A percentile compares a stretch with the other conserved stretches of the same genome.
phyloP scores from a whole-genome alignment of 1,140 invertebrate genomes.

The Anthonomus grandis region DNA sequence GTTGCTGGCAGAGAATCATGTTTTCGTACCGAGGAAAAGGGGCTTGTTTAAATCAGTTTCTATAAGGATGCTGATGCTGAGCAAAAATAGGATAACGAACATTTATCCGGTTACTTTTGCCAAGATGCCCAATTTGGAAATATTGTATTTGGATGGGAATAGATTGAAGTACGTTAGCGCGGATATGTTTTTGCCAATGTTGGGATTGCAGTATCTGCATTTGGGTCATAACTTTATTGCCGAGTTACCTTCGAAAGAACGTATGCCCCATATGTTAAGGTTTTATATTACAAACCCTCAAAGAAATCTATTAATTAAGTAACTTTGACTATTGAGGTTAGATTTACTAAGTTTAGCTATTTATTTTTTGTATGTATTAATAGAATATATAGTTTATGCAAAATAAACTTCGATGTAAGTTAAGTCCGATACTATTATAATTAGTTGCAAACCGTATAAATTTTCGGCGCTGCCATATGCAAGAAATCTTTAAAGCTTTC shows the following conservation, averaged over 20 bases:
- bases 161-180: slow-evolving; percentile 28
- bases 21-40: slow-evolving; percentile 30
- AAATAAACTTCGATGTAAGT: too few species aligned
- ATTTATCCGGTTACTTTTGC: slow-evolving; percentile 31
- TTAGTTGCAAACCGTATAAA: too few species aligned
- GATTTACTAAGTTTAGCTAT: too few species aligned
- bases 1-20: slow-evolving; percentile 31
- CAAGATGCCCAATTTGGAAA: slow-evolving; percentile 32
- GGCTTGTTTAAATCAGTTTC: slow-evolving; percentile 31
- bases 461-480: too few species aligned
- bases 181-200: slow-evolving; percentile 30
- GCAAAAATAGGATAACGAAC: slow-evolving; percentile 34
- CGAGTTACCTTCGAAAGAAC: slow-evolving; percentile 28
- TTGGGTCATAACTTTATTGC: slow-evolving; percentile 35
- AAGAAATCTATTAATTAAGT: slow-evolving; percentile 8
- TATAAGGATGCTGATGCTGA: slow-evolving; percentile 34
- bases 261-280: slow-evolving; percentile 19
- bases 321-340: too few species aligned
- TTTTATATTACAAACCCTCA: slow-evolving; percentile 27
- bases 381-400: too few species aligned
- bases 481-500: too few species aligned
- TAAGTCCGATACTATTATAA: too few species aligned
- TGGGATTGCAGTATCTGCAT: slow-evolving; percentile 37
- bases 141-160: slow-evolving; percentile 41
- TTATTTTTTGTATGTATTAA: too few species aligned